These are phyloP conservation scores for Iguana delicatissima DNA, from an alignment of 2,797 vertebrate genomes.

Conservation along the genomic window DNA sequence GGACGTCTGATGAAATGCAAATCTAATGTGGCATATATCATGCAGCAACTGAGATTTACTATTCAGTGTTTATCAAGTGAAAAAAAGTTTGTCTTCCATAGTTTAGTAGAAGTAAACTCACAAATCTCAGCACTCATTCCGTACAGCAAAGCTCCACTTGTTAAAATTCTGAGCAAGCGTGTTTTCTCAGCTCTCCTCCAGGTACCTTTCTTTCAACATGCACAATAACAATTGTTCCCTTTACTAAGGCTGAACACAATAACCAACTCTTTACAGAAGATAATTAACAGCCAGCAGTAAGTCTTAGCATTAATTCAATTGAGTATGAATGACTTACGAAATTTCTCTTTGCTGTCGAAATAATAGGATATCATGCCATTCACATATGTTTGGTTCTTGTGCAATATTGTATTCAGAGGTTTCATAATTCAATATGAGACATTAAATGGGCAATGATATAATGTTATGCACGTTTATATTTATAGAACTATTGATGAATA, in stretches of 20 bases:
- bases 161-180: conserved; percentile 64
- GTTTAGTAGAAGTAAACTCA: conserved; percentile 53
- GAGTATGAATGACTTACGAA: conserved; percentile 71
- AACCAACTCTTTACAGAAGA: conserved; percentile 68
- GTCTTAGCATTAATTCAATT: conserved; percentile 68
- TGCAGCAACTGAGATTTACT: conserved; percentile 41
- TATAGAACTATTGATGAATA: conserved; percentile 58
- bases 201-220: conserved; percentile 62
- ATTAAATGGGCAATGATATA: conserved; percentile 51
- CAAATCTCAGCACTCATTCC: conserved; percentile 53
- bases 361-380: conserved; percentile 53
- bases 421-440: conserved; percentile 61
- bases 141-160: conserved; percentile 54
- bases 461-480: conserved; percentile 56
- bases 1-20: conserved; percentile 34
- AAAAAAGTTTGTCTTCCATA: conserved; percentile 65
- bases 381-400: conserved; percentile 57
- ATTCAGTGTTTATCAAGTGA: conserved; percentile 51
- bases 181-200: conserved; percentile 55
- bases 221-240: conserved; percentile 64
- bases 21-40: conserved; percentile 27
- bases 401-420: conserved; percentile 56
- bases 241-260: conserved; percentile 72
- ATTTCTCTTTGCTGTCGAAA: conserved; percentile 69
- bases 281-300: conserved; percentile 74